Percentiles rank a stretch among this genome's conserved stretches.
These are phyloP conservation scores for Amblyopsis rosae DNA, from an alignment of 2,113 vertebrate genomes.

Conservation along the genomic window DNA sequence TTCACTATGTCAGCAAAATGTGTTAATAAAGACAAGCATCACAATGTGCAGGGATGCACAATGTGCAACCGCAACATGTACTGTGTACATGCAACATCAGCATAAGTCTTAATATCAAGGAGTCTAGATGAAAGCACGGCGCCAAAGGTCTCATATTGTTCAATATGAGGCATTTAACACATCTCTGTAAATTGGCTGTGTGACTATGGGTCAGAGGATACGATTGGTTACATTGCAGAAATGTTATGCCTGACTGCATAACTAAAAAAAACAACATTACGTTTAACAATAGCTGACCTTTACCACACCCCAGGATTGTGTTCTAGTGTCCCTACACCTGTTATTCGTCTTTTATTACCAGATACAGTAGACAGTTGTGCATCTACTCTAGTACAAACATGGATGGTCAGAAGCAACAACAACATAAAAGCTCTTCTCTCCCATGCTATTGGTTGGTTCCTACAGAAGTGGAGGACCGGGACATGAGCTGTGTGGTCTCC, in stretches of 20 bases:
- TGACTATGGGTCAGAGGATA: background rate
- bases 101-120: background rate
- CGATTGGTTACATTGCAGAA: background rate
- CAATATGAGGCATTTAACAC: too few relatives aligned
- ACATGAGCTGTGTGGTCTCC: conserved; percentile 88
- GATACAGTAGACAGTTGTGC: too few relatives aligned
- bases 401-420: background rate
- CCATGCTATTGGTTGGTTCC: background rate
- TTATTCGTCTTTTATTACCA: too few relatives aligned
- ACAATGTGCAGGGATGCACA: background rate
- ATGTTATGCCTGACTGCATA: too few relatives aligned
- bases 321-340: too few relatives aligned
- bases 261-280: too few relatives aligned
- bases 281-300: background rate
- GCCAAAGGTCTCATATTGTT: too few relatives aligned
- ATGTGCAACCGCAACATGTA: background rate
- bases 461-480: conserved; percentile 87
- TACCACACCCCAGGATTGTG: background rate
- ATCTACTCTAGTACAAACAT: background rate
- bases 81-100: background rate
- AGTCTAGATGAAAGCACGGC: background rate
- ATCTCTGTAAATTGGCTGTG: too few relatives aligned
- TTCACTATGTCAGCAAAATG: background rate
- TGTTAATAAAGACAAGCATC: background rate
- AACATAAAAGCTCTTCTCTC: background rate